Evolutionary conservation across 1,140 invertebrate species (phyloP).

Genomic region (Pissodes strobi): DNA sequence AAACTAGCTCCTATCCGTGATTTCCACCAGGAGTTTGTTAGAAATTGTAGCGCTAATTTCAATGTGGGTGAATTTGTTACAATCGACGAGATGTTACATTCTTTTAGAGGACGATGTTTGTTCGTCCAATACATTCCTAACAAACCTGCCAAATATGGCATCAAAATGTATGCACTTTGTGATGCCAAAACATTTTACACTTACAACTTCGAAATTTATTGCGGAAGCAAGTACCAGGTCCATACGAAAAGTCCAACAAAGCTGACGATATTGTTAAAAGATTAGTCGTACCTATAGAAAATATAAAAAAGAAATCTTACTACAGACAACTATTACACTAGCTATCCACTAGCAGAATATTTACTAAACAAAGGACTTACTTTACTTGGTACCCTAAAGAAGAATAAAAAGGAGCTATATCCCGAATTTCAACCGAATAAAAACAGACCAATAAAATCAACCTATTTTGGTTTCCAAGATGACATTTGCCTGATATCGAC

Average conservation of each 20-base stretch:
- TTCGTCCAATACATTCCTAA: too few relatives aligned
- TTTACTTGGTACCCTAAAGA: constrained; percentile 47
- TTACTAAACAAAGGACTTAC: constrained; percentile 48
- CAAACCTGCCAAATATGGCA: constrained; percentile 58
- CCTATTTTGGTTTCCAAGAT: constrained; percentile 46
- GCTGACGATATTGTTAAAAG: too few relatives aligned
- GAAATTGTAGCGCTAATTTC: constrained; percentile 37
- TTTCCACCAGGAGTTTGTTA: constrained; percentile 6
- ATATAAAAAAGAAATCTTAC: constrained; percentile 47
- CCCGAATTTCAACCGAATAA: constrained; percentile 45
- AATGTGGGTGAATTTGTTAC: constrained; percentile 44
- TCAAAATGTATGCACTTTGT: constrained; percentile 55
- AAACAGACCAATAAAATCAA: constrained; percentile 30
- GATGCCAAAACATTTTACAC: too few relatives aligned
- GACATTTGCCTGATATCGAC: constrained; percentile 43
- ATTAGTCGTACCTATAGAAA: constrained; percentile 38
- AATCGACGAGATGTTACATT: constrained; percentile 55
- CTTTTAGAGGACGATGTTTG: constrained; percentile 55
- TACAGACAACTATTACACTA: too few relatives aligned
- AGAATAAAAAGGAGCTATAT: constrained; percentile 51
- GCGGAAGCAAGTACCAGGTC: constrained; percentile 47
- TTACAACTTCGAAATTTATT: too few relatives aligned
- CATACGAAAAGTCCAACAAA: constrained; percentile 34
- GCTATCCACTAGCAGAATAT: constrained; percentile 40
- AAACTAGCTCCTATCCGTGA: constrained; percentile 20